Evolutionary conservation across 2,113 vertebrate species (phyloP), one percentile per base, ranked within the genome.

Genomic region (Pelobates fuscus): DNA sequence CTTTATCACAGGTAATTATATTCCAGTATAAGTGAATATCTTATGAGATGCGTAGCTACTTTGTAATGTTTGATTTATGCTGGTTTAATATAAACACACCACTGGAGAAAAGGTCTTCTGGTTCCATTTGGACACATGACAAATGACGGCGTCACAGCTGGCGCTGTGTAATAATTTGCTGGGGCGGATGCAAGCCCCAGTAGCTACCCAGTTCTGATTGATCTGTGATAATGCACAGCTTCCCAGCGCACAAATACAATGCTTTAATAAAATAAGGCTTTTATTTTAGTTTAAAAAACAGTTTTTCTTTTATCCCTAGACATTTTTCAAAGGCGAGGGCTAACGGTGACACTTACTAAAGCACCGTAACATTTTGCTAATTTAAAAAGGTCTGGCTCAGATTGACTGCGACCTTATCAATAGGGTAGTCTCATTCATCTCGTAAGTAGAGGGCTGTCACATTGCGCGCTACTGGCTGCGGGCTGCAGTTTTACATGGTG

Each of bases 341-440:
- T 85, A 69, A 86, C 84, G 82, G 77, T 90, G 93, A 92, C 92
- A 91, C 88, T 84, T 86, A 81, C 79, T 87, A 79, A 88, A 90
- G 86, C 82, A 81, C 88, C 83, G 82, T 85, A 90, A 84, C 88
- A 83, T 93, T 92, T 92, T 85, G 79, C 89, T 89, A 89, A 94
- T 91, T 90, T 92, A 80, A 88, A 86, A 93, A 91, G 88, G 90
- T 88, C 91, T 92, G 80, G 85, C 81, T 88, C 83, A 91, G 91
- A 94, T 94, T 86, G 87, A 91, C 92, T 85, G 82, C 41, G 87
- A 94, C 94, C 95, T 95, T 95, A 92, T 94, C 91, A 92, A 86
- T 92, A 87, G 85, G 79, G 82, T 83, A 80, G 85, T 84, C 89
- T 89, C 91, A 92, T 95, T 94, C 91, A 89, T 95, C 93, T 95